Conservation (phyloP, 2,113 vertebrate species). For the Pimephales promelas region DNA sequence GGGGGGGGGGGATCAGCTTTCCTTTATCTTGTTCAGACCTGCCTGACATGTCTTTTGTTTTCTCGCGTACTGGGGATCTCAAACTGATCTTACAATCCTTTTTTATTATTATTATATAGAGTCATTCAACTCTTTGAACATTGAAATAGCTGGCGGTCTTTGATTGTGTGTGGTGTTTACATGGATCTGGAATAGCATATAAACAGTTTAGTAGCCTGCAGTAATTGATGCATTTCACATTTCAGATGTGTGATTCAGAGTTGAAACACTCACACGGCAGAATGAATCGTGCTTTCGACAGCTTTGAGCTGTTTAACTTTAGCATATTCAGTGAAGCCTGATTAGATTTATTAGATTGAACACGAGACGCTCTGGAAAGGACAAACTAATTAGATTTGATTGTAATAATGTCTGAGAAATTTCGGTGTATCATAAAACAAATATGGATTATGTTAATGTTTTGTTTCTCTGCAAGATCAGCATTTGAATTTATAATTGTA, state of each 20-base stretch:
- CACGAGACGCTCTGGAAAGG: background rate
- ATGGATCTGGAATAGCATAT: background rate
- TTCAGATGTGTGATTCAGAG: background rate
- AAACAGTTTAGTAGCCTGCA: background rate
- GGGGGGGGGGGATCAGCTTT: background rate
- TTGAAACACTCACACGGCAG: background rate
- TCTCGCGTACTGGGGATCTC: background rate
- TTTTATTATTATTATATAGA: too few relatives aligned
- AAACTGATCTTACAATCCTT: background rate
- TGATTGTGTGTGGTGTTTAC: background rate
- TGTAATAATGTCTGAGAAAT: constrained; percentile 21
- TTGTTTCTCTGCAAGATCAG: background rate
- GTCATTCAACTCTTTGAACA: constrained; percentile 2
- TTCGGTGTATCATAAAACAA: constrained; percentile 36
- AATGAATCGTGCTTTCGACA: constrained; percentile 5
- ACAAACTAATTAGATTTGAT: constrained; percentile 34
- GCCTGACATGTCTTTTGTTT: constrained; percentile 9
- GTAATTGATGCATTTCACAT: constrained; percentile 9
- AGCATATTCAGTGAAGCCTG: constrained; percentile 16
- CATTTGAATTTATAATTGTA: constrained; percentile 4
- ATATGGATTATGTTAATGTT: constrained; percentile 31
- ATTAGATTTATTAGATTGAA: constrained; percentile 37
- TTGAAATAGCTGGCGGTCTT: constrained; percentile 26
- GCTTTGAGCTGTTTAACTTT: constrained; percentile 27
- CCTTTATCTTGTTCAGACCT: constrained; percentile 29